Percentiles rank a stretch among this genome's conserved stretches.
These are phyloP conservation scores for Varanus komodoensis DNA, from an alignment of 2,113 vertebrate species.

Conservation along the genomic window DNA sequence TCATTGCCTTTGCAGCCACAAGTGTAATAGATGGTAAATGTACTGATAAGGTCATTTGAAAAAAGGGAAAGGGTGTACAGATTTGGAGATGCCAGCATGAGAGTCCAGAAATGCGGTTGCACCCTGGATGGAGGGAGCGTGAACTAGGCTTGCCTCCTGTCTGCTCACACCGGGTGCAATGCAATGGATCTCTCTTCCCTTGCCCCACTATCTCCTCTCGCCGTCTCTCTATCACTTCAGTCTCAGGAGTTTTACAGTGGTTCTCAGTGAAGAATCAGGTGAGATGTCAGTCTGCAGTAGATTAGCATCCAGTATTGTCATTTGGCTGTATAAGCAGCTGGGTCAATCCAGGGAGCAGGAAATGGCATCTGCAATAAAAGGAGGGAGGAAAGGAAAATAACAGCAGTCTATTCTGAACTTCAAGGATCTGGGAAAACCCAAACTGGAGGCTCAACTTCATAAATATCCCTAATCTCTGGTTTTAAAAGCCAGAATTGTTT, in stretches of 20 bases:
- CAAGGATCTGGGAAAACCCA: conserved; percentile 66
- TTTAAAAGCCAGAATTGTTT: conserved; percentile 69
- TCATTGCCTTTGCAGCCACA: not conserved
- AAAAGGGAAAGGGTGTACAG: conserved; percentile 42
- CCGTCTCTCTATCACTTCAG: conserved; percentile 46
- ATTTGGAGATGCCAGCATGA: conserved; percentile 53
- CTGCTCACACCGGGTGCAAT: conserved; percentile 20
- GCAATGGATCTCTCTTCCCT: not conserved
- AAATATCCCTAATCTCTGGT: conserved; percentile 70
- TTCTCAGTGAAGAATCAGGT: conserved; percentile 62
- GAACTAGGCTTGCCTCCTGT: conserved; percentile 32
- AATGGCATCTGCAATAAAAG: conserved; percentile 58
- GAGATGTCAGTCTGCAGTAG: conserved; percentile 41
- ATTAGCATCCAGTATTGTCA: conserved; percentile 55
- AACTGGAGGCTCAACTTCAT: conserved; percentile 68
- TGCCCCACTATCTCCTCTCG: conserved; percentile 54
- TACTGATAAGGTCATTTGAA: conserved; percentile 57
- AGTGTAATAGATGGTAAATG: no score
- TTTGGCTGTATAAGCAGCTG: conserved; percentile 61
- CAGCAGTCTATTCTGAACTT: conserved; percentile 57
- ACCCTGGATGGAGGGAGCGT: not conserved
- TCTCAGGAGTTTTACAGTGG: conserved; percentile 60
- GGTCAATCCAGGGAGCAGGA: conserved; percentile 62
- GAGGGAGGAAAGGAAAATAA: conserved; percentile 48
- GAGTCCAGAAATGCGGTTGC: not conserved